A percentile compares a stretch with the other conserved stretches of the same genome.
phyloP scores from a whole-genome alignment of 2,888 invertebrate genomes.

The Eilema griseolum region DNA sequence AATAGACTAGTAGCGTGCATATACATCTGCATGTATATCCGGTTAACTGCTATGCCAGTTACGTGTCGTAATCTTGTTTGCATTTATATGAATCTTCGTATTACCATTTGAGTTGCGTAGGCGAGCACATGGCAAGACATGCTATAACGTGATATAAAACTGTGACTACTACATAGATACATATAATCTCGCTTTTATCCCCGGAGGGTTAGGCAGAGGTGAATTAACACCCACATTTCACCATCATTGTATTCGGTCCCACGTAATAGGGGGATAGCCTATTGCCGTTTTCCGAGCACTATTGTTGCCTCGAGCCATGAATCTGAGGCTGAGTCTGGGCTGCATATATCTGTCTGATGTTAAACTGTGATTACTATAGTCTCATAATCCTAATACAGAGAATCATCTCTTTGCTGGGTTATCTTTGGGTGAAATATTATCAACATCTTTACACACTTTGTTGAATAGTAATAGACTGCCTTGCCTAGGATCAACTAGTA shows the following conservation, averaged over 20 bases:
- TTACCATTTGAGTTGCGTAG: slow-evolving; percentile 55
- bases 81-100: slow-evolving; percentile 54
- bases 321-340: too few relatives aligned
- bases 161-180: background rate
- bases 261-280: too few relatives aligned
- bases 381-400: background rate
- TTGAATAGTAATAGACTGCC: background rate
- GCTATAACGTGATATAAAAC: slow-evolving; percentile 3
- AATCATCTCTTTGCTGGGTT: background rate
- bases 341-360: too few relatives aligned
- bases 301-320: too few relatives aligned
- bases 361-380: background rate
- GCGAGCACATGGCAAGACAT: slow-evolving; percentile 48
- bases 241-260: too few relatives aligned
- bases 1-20: slow-evolving; percentile 5
- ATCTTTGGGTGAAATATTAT: background rate
- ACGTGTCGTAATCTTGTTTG: slow-evolving; percentile 59
- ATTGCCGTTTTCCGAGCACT: too few relatives aligned
- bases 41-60: slow-evolving; percentile 41
- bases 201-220: too few relatives aligned
- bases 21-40: slow-evolving; percentile 53
- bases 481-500: background rate
- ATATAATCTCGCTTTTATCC: too few relatives aligned
- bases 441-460: background rate
- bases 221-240: too few relatives aligned